phyloP scores from a whole-genome alignment of 2,113 vertebrate genomes.

The Grammomys dolichurus region DNA sequence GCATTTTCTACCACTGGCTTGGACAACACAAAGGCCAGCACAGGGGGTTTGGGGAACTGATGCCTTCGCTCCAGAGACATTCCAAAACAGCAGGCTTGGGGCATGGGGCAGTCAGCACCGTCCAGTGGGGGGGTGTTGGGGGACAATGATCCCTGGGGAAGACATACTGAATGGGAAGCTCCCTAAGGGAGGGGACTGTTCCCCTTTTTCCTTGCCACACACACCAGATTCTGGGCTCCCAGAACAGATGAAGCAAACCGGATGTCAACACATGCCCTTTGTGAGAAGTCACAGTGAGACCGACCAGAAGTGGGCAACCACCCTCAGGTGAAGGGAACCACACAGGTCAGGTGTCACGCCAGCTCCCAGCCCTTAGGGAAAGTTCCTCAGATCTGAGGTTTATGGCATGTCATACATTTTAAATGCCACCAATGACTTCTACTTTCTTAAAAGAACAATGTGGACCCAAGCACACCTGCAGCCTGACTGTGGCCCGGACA shows the following conservation, averaged over 20 bases:
- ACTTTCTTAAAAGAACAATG: neutral
- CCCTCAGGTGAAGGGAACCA: neutral
- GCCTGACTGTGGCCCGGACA: neutral
- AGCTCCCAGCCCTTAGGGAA: neutral
- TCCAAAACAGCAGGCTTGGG: neutral
- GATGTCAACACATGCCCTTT: rapidly evolving
- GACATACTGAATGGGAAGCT: neutral
- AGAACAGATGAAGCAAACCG: neutral
- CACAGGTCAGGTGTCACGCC: neutral
- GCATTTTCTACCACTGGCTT: neutral
- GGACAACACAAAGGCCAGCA: neutral
- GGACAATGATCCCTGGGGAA: neutral
- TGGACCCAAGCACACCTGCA: neutral
- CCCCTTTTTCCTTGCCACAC: neutral
- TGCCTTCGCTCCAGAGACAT: neutral
- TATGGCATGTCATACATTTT: neutral
- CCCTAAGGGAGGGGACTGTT: rapidly evolving
- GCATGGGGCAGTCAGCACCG: neutral
- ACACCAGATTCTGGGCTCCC: neutral
- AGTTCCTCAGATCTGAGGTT: neutral
- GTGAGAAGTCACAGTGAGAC: neutral
- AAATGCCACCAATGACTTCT: neutral
- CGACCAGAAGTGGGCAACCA: rapidly evolving
- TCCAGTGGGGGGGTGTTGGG: neutral
- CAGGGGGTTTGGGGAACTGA: rapidly evolving